These are phyloP conservation scores for Tridacna gigas DNA, from an alignment of 2,888 invertebrate species.

Conservation along the genomic window DNA sequence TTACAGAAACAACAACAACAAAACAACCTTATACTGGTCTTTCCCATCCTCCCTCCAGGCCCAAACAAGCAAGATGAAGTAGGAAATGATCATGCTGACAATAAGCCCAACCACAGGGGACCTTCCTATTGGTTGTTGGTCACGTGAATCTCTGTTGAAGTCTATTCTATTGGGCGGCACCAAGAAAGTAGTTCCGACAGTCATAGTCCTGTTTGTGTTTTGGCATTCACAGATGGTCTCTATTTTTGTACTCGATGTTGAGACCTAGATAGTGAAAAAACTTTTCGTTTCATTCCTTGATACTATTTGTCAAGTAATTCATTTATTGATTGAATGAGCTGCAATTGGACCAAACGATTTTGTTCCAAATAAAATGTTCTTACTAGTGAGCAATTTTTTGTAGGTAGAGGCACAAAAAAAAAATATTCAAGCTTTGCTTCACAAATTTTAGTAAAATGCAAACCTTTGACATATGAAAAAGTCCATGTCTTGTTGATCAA, in stretches of 20 bases:
- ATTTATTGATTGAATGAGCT: too few relatives aligned
- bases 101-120: conserved; percentile 51
- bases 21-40: conserved; percentile 59
- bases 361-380: too few relatives aligned
- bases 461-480: too few relatives aligned
- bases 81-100: conserved; percentile 24
- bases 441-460: too few relatives aligned
- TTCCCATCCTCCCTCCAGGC: conserved; percentile 63
- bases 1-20: too few relatives aligned
- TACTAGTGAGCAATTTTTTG: too few relatives aligned
- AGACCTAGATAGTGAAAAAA: conserved; percentile 48
- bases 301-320: too few relatives aligned
- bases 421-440: too few relatives aligned
- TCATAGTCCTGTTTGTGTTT: conserved; percentile 35
- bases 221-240: conserved; percentile 65
- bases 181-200: conserved; percentile 76
- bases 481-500: too few relatives aligned
- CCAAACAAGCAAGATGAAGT: conserved; percentile 49
- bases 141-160: conserved; percentile 77
- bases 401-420: too few relatives aligned
- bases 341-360: too few relatives aligned
- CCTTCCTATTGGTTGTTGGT: conserved; percentile 26
- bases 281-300: too few relatives aligned
- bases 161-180: conserved; percentile 84
- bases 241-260: conserved; percentile 53